Conservation (phyloP, 2,888 invertebrate genomes). For the Hydropsyche betteni region DNA sequence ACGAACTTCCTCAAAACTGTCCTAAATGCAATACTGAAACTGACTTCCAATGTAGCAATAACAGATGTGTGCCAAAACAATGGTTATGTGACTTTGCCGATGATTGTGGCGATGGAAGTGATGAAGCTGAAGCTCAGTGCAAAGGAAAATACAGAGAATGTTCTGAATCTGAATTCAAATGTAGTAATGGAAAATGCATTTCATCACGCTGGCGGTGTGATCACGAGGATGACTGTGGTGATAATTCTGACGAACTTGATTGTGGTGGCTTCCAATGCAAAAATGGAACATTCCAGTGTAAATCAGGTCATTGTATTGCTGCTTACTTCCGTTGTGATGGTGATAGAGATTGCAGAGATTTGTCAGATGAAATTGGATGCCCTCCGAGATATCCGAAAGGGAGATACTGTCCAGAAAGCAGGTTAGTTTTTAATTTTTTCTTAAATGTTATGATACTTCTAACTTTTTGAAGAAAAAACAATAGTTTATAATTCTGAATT, state of each 20-base stretch:
- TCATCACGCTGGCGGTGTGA: slow-evolving; percentile 94
- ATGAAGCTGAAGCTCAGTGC: slow-evolving; percentile 85
- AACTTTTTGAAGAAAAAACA: neutral
- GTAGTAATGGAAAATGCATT: slow-evolving; percentile 89
- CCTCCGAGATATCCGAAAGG: slow-evolving; percentile 89
- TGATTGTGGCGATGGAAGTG: slow-evolving; percentile 95
- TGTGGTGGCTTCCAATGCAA: slow-evolving; percentile 88
- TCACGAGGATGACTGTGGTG: slow-evolving; percentile 96
- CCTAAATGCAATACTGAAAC: slow-evolving; percentile 86
- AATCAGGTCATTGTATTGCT: slow-evolving; percentile 92
- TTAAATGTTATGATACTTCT: neutral
- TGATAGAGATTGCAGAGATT: slow-evolving; percentile 86
- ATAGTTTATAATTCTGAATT: too few species aligned
- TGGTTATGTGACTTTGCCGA: slow-evolving; percentile 98
- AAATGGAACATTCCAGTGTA: slow-evolving; percentile 91
- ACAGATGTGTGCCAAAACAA: slow-evolving; percentile 86
- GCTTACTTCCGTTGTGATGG: slow-evolving; percentile 90
- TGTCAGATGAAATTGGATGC: slow-evolving; percentile 90
- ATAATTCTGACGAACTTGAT: slow-evolving; percentile 88
- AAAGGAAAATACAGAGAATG: slow-evolving; percentile 86
- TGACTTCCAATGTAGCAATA: slow-evolving; percentile 93
- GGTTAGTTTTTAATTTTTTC: slow-evolving; percentile 54
- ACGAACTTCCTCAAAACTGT: slow-evolving; percentile 91
- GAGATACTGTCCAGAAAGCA: slow-evolving; percentile 85
- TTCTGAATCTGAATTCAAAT: slow-evolving; percentile 92